These are phyloP conservation scores for Pseudomyrmex sp. DNA, from an alignment of 1,140 invertebrate genomes.

Conservation along the genomic window DNA sequence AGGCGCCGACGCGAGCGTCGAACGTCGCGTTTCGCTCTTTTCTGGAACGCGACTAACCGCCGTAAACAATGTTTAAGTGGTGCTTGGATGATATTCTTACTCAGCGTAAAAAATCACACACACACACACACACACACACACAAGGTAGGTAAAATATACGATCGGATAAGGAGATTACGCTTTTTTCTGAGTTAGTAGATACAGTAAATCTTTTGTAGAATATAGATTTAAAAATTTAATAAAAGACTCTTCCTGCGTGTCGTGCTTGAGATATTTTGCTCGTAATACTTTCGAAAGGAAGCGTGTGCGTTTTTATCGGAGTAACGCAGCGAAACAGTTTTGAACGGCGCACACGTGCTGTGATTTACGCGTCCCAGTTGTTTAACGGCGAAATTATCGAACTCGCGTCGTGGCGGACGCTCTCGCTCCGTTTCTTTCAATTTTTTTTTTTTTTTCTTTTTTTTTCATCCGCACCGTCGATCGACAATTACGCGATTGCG, in stretches of 20 bases:
- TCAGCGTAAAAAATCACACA: background rate
- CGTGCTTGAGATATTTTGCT: background rate
- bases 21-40: background rate
- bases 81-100: too few relatives aligned
- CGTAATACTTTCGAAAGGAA: conserved; percentile 2
- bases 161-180: background rate
- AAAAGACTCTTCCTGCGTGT: background rate
- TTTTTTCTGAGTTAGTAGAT: background rate
- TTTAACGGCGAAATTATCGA: conserved; percentile 67
- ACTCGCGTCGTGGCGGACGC: conserved; percentile 7
- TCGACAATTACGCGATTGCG: conserved; percentile 75
- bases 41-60: background rate
- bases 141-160: background rate
- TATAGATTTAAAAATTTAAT: background rate
- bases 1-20: conserved; percentile 2
- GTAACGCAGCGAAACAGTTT: conserved; percentile 11
- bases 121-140: too few relatives aligned
- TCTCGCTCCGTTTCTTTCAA: background rate
- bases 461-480: conserved; percentile 45
- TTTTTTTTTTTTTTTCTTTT: too few relatives aligned
- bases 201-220: background rate
- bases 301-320: conserved; percentile 33
- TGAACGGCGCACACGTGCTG: conserved; percentile 32
- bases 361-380: conserved; percentile 70
- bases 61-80: background rate